A percentile compares a stretch with the other conserved stretches of the same genome.
These are phyloP conservation scores for Villa cingulata DNA, from an alignment of 2,888 invertebrate species.

Conservation along the genomic window DNA sequence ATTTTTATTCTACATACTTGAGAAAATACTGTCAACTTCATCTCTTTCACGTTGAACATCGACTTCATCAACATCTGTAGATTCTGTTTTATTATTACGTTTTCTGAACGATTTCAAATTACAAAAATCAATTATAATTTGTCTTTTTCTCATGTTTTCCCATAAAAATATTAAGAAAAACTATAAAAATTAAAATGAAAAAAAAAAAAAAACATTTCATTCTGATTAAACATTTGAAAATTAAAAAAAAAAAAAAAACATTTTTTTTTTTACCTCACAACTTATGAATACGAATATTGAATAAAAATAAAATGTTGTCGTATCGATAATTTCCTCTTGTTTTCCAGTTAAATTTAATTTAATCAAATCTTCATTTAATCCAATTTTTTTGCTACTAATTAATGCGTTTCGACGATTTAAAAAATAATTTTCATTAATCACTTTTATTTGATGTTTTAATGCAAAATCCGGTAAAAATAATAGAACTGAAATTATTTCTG, in stretches of 20 bases:
- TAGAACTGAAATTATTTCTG: conserved; percentile 22
- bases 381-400: background rate
- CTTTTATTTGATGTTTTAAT: conserved; percentile 30
- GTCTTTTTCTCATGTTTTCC: conserved; percentile 22
- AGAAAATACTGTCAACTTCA: conserved; percentile 20
- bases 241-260: background rate
- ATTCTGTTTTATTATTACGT: conserved; percentile 8
- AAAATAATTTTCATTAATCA: conserved; percentile 30
- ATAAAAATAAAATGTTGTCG: conserved; percentile 19
- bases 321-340: conserved; percentile 9
- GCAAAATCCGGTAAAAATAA: conserved; percentile 32
- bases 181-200: conserved; percentile 10
- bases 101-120: conserved; percentile 13
- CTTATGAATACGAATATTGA: conserved; percentile 14
- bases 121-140: conserved; percentile 14
- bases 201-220: background rate
- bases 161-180: conserved; percentile 21
- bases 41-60: conserved; percentile 15
- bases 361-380: background rate
- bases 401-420: conserved; percentile 19
- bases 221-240: too few relatives aligned
- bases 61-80: conserved; percentile 8
- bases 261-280: conserved; percentile 10
- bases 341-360: conserved; percentile 8
- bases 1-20: conserved; percentile 15